Percentiles rank a stretch among this genome's conserved stretches.
Conservation (phyloP, 2,797 vertebrate species). For the Galaxias olidus region DNA sequence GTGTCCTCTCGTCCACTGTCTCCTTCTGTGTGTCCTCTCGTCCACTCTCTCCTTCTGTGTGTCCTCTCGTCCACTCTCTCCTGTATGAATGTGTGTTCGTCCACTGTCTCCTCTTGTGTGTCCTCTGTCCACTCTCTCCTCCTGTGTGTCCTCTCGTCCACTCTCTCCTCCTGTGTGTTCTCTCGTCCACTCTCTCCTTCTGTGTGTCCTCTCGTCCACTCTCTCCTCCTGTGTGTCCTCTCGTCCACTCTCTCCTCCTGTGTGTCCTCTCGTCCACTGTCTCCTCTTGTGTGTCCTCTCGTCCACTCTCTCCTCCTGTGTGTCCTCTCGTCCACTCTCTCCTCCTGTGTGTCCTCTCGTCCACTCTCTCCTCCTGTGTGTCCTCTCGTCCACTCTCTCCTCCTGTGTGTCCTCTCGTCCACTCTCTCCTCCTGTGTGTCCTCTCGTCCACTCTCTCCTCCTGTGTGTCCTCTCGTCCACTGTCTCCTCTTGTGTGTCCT, state of each 20-base stretch:
- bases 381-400: background rate
- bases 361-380: background rate
- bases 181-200: background rate
- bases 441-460: background rate
- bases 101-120: background rate
- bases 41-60: background rate
- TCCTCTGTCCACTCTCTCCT: background rate
- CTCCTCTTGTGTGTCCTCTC: background rate
- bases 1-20: too few relatives aligned
- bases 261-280: background rate
- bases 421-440: background rate
- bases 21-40: too few relatives aligned
- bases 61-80: background rate
- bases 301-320: background rate
- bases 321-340: background rate
- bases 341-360: background rate
- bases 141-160: background rate
- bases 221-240: too few relatives aligned
- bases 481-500: background rate
- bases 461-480: background rate
- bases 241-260: background rate
- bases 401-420: background rate
- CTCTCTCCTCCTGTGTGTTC: background rate
- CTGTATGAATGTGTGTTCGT: slow-evolving; percentile 64
- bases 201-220: too few relatives aligned